Conservation (phyloP, 1,140 invertebrate genomes). For the Tetramorium simillimum region DNA sequence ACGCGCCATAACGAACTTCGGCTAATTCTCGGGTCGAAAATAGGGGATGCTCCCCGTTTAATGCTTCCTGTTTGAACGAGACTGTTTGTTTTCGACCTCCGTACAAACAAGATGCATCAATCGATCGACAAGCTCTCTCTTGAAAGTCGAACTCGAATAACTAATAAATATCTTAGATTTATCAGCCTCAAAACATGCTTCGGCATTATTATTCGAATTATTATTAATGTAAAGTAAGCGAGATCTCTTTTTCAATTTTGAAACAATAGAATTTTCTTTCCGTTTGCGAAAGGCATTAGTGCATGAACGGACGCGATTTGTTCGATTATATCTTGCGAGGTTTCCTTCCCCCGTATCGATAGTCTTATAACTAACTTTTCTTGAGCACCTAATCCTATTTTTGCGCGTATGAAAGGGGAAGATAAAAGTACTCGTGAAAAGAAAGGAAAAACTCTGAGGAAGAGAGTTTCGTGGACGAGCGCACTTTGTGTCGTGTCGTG, state of each 20-base stretch:
- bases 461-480: slow-evolving; percentile 67
- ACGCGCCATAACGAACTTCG: slow-evolving; percentile 27
- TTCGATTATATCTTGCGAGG: background rate
- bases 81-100: slow-evolving; percentile 10
- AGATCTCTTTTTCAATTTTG: background rate
- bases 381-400: slow-evolving; percentile 79
- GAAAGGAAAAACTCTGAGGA: slow-evolving; percentile 51
- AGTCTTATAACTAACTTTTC: slow-evolving; percentile 74
- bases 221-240: background rate
- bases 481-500: slow-evolving; percentile 66
- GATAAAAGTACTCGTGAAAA: slow-evolving; percentile 70
- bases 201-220: background rate
- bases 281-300: background rate
- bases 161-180: background rate
- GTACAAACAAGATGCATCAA: slow-evolving; percentile 17
- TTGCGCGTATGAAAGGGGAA: slow-evolving; percentile 62
- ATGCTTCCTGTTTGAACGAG: background rate
- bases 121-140: background rate
- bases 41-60: background rate
- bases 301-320: slow-evolving; percentile 11
- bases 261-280: background rate
- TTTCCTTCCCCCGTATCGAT: slow-evolving; percentile 20
- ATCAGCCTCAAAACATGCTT: background rate
- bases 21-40: slow-evolving; percentile 54
- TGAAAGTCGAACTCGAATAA: background rate